Base-by-base conservation (phyloP, 2,888 invertebrate genomes). In the Drosophila falleni region DNA sequence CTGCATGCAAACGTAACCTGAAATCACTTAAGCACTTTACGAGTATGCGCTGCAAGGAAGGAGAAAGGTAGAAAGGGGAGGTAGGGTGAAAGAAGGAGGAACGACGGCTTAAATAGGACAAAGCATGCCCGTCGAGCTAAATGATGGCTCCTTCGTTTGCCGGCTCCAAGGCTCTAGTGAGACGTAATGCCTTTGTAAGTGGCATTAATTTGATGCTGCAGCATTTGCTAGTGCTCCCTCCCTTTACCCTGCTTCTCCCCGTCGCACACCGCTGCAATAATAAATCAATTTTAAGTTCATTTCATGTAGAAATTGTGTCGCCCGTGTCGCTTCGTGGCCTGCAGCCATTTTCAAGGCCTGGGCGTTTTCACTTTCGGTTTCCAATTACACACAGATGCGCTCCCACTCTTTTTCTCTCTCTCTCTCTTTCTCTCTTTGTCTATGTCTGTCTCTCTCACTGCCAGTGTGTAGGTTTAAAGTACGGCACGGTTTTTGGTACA, bases 301-400 rank as follows among this genome's bases (percentile, higher is more conserved):
- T 83, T 78, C 75, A 71, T 84, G 61, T 65, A 37, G 67, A 63
- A 70, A 76, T 65, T 81, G 69, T 71, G 77, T 70, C 69, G 50
- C 54, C 44, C 42, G 49, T 64, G 26, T 31, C 23, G 47, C 31
- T 51, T 63, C 41, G 60, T 63, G 65, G 54, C 71, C 63, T 66
- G 81, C 66, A 74, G 70, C 66, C 66, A 65, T 72, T 69, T 86
- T 81, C 85, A 87, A 81, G 82, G 88, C 71, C 78, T 80, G 86
- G 86, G 86, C 89, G 89, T 89, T 76, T 89, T 89, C 88, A 85
- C 88, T 85, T 85, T 89, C 89, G 71, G 86, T 87, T 85, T 87
- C 70, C 87, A 81, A 89, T 86, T 87, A 89, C 81, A 78, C 72
- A 39, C 66, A 61, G 61, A 59, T 62, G 31, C 37, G 29, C 31